Evolutionary conservation across 2,113 vertebrate genomes (phyloP).

Genomic region (Oncorhynchus keta): DNA sequence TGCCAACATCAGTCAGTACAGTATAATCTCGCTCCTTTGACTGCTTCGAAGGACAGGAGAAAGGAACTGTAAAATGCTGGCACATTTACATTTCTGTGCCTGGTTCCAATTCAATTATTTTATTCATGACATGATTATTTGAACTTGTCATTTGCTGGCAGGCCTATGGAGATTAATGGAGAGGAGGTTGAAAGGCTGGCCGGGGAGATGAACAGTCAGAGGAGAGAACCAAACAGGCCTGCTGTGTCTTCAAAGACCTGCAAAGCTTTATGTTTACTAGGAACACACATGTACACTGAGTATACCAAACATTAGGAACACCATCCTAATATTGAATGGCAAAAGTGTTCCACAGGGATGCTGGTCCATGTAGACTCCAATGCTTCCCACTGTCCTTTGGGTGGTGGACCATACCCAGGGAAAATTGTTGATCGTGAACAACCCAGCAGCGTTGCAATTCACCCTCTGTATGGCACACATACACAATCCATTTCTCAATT

Average conservation of each 20-base stretch:
- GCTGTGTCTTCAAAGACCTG: background rate
- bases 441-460: too few species aligned
- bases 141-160: slow-evolving; percentile 7
- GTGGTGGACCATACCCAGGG: too few species aligned
- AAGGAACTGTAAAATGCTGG: background rate
- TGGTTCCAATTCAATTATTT: slow-evolving; percentile 13
- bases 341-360: too few species aligned
- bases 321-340: too few species aligned
- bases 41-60: background rate
- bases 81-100: background rate
- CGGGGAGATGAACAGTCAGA: background rate
- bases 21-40: background rate
- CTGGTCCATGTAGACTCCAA: too few species aligned
- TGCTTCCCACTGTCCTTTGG: too few species aligned
- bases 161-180: background rate
- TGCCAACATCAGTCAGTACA: background rate
- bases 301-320: too few species aligned
- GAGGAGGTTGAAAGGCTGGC: background rate
- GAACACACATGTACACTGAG: too few species aligned
- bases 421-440: too few species aligned
- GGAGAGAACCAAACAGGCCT: background rate
- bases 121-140: slow-evolving; percentile 13
- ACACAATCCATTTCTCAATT: too few species aligned
- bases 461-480: too few species aligned
- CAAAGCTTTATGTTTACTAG: background rate